A percentile compares a stretch with the other conserved stretches of the same genome.
Conservation (phyloP, 2,888 invertebrate genomes). For the Alsophila aescularia region DNA sequence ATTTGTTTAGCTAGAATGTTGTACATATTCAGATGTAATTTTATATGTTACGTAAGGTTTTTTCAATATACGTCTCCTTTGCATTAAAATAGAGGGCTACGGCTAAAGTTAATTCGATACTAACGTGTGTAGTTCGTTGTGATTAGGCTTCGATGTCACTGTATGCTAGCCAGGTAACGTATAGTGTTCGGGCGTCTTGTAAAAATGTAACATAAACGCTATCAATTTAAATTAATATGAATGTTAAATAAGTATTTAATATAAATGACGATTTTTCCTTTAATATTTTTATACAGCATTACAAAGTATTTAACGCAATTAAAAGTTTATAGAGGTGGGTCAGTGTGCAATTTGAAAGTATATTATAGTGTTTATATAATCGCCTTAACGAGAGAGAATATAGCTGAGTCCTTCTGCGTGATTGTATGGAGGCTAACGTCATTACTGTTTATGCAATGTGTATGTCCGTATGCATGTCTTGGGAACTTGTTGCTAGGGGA, state of each 20-base stretch:
- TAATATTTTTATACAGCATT: constrained; percentile 85
- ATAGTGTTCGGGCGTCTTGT: constrained; percentile 78
- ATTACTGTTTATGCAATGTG: constrained; percentile 55
- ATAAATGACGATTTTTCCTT: constrained; percentile 82
- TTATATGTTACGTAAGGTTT: constrained; percentile 80
- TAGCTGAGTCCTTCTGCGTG: constrained; percentile 77
- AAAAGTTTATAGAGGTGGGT: constrained; percentile 83
- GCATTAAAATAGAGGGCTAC: constrained; percentile 78
- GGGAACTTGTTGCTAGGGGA: constrained; percentile 53
- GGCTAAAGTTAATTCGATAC: constrained; percentile 72
- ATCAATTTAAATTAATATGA: constrained; percentile 75
- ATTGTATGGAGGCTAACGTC: constrained; percentile 69
- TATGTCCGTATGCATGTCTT: constrained; percentile 54
- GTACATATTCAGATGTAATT: constrained; percentile 82
- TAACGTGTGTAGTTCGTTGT: constrained; percentile 82
- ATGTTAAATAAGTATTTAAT: constrained; percentile 78
- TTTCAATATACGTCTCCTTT: constrained; percentile 80
- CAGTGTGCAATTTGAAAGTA: constrained; percentile 79
- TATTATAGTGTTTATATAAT: constrained; percentile 77
- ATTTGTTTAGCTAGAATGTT: constrained; percentile 74
- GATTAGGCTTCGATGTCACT: constrained; percentile 79
- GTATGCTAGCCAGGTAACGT: constrained; percentile 70
- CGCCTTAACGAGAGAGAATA: constrained; percentile 84
- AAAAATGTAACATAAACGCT: constrained; percentile 83
- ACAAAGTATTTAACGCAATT: constrained; percentile 81